Evolutionary conservation across 23 tunicate genomes (phyloP).

Genomic region (Trididemnum clinides): DNA sequence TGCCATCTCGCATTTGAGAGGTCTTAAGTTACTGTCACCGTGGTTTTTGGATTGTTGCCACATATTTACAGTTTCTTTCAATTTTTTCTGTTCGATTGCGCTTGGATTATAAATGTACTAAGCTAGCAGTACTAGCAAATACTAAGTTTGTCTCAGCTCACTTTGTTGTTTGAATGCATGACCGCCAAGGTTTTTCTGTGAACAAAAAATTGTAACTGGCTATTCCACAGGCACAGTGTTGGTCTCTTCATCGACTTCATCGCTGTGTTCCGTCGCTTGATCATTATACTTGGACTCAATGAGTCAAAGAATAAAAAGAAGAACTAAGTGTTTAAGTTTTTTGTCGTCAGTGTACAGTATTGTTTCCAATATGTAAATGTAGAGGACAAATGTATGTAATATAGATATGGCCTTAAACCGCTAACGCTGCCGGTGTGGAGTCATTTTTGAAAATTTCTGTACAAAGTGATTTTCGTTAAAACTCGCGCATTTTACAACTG

Average conservation of each 20-base stretch:
- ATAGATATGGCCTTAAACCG: too few relatives aligned
- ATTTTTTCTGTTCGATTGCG: too few relatives aligned
- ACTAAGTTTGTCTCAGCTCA: not conserved
- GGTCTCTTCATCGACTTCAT: conserved; percentile 93
- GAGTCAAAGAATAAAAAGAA: conserved; percentile 80
- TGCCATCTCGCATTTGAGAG: too few relatives aligned
- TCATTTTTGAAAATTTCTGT: too few relatives aligned
- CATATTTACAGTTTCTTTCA: too few relatives aligned
- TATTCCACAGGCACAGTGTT: conserved; percentile 85
- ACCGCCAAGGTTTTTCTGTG: not conserved
- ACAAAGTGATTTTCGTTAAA: too few relatives aligned
- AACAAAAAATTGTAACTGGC: not conserved
- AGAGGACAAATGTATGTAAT: too few relatives aligned
- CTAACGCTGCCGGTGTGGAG: too few relatives aligned
- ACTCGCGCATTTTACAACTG: too few relatives aligned
- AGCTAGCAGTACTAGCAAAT: not conserved
- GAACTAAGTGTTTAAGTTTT: conserved; percentile 34
- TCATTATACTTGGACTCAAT: conserved; percentile 85
- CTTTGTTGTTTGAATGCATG: not conserved
- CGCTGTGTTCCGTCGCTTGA: conserved; percentile 80
- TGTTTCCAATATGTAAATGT: not conserved
- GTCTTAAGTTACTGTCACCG: too few relatives aligned
- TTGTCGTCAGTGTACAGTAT: not conserved
- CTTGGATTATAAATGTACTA: too few relatives aligned
- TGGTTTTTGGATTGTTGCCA: too few relatives aligned